These are phyloP conservation scores for Synanceia verrucosa DNA, from an alignment of 2,797 vertebrate genomes.

Conservation along the genomic window DNA sequence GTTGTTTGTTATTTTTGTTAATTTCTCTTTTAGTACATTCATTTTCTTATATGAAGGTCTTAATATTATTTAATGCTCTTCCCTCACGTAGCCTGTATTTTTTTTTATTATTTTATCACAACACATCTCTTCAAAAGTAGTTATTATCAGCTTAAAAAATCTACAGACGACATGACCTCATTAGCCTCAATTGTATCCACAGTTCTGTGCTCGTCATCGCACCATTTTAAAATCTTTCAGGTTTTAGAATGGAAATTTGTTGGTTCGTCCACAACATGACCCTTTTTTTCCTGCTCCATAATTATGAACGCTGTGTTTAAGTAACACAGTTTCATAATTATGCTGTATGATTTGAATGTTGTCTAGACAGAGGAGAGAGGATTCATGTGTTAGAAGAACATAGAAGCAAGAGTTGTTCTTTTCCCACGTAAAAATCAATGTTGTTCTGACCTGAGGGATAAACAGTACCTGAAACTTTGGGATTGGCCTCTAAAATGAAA, in stretches of 20 bases:
- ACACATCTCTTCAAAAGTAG: background rate
- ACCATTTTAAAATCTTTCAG: slow-evolving; percentile 6
- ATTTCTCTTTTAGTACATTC: background rate
- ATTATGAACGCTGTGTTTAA: slow-evolving; percentile 17
- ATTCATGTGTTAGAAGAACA: slow-evolving; percentile 12
- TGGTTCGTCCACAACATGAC: slow-evolving; percentile 26
- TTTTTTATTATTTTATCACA: too few relatives aligned
- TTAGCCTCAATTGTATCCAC: background rate
- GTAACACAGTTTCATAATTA: slow-evolving; percentile 8
- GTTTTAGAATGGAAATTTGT: slow-evolving; percentile 12
- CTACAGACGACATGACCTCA: slow-evolving; percentile 3
- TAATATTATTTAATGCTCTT: background rate
- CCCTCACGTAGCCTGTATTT: background rate
- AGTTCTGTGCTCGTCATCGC: background rate
- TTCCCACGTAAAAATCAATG: slow-evolving; percentile 33
- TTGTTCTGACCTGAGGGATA: slow-evolving; percentile 61
- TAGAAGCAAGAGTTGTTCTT: slow-evolving; percentile 24
- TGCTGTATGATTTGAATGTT: slow-evolving; percentile 23
- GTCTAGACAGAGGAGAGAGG: slow-evolving; percentile 31
- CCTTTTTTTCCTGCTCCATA: slow-evolving; percentile 17
- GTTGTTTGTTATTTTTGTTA: background rate
- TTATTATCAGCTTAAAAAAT: background rate
- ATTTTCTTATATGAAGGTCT: background rate
- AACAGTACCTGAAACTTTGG: slow-evolving; percentile 44
- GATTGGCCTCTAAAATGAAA: slow-evolving; percentile 33